Evolutionary conservation across 2,797 vertebrate species (phyloP), one percentile per base, ranked within the genome.

Genomic region (Discoglossus pictus): DNA sequence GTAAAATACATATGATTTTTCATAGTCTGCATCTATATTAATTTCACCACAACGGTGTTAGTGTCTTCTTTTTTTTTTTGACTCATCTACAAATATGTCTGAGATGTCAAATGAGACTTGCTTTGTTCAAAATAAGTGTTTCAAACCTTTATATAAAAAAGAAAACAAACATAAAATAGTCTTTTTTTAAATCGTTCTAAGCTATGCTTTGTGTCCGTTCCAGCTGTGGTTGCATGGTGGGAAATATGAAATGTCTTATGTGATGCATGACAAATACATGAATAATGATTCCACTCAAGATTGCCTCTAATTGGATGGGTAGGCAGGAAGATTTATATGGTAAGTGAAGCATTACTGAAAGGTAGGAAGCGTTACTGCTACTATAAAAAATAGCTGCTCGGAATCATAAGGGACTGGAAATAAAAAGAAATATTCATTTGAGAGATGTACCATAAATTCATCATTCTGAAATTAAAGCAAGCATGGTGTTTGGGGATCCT

Each of bases 241-340:
- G 15, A n/a, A 58, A 42, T 36, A 59, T 58, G 23, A 42, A 24
- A 58, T 13, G 34, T 13, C 43, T 48, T 66, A 31, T 34, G n/a
- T 59, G 54, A 59, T 58, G 44, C 54, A 50, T 59, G 44, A 59
- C 54, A 58, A 50, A 20, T 51, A 24, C 7, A 34, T 67, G 54
- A 59, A 59, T 50, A 67, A 51, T 56, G 43, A 11, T 38, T 35
- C 46, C 1, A 8, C 27, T 35, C 27, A 38, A 27, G 35, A 38
- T 15, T 34, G 20, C 23, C 36, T 38, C 35, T 59, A 51, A 59
- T 59, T 67, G 54, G 64, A 40, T 59, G 44, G 36, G 44, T 51
- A 50, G 24, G 46, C 64, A 59, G 54, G 39, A 42, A 35, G 42
- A 55, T 51, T 51, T 62, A 40, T 65, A 16, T 27, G 53, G 53